Base-by-base conservation (phyloP, 2,797 vertebrate species). In the Perodicticus potto region DNA sequence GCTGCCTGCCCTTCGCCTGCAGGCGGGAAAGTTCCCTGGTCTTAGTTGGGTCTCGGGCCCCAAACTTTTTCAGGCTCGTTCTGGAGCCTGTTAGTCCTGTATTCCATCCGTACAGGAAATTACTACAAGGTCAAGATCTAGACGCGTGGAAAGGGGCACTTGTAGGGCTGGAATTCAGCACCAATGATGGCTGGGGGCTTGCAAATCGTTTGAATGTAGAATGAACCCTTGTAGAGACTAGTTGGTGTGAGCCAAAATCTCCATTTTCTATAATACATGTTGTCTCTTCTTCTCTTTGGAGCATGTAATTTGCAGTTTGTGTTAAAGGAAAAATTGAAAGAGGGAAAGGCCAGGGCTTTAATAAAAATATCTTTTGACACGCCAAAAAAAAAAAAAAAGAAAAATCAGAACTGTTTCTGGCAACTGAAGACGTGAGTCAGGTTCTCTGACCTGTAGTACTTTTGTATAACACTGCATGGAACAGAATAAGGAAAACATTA, bases 291-390 rank as follows among this genome's bases (percentile, higher is more conserved):
- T 40, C 5, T 40, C 4, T 25, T 11, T 65, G 84, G 34, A 61
- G 59, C 67, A 16, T 94, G 9, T 85, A 81, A 86, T 92, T 59
- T 27, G 19, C 10, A 55, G n/a, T 63, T 70, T 74, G 55, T 63
- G 2, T 88, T 53, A 82, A 92, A 32, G 57, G 59, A 92, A 93
- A 89, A 89, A 81, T 19, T 85, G 40, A 20, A 85, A 87, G 72
- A 55, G 45, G 1, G 34, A 6, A 45, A 73, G 65, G 17, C 43
- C 10, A 5, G 20, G 53, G 43, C 23, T 57, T 88, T 4, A 86
- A 19, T 81, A 73, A 93, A 61, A 49, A 5, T 49, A 23, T 2
- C 3, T 94, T 11, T 93, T n/a, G 65, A 67, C 32, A 20, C 14
- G 43, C 13, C 49, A 69, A 76, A 93, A 63, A 74, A 92, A 49